Base-by-base conservation (phyloP, 2,888 invertebrate species). In the Apantesis nais region DNA sequence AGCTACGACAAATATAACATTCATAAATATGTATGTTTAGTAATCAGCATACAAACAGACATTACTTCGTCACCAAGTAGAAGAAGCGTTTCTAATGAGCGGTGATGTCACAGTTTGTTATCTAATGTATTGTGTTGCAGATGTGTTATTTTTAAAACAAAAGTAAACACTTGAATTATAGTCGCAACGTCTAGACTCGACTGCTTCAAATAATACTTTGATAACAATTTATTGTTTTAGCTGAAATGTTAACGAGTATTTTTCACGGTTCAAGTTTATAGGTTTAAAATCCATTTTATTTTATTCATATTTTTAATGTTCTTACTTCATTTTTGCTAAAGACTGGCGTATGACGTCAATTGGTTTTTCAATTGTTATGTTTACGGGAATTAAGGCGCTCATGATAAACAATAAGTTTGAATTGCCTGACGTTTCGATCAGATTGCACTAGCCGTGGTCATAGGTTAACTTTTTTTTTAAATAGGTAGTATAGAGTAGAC, bases 91-190 rank as follows among this genome's bases (percentile, higher is more conserved):
- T 79, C 73, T 81, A 71, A 73, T 71, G 66, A 75, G 55, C 52
- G 62, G 77, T 86, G 86, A 85, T 81, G 82, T 87, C 86, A 85
- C 72, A 66, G 48, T 44, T 63, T 80, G 70, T 74, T 79, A 76
- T 78, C 72, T 66, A 72, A 69, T 65, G 67, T 70, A 67, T 52
- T 65, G 73, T 31, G 64, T 52, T 61, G 58, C 61, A 29, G 62
- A 29, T 34, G 55, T 63, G 68, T 74, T 77, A 78, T 79, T 76
- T 78, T 74, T 78, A 78, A 71, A 72, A 70, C 64, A 62, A 80
- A 74, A 71, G 61, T 62, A 34, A n/a, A 67, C 66, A 67, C 44
- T 31, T 67, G 62, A 55, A 55, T 55, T 55, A 62, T 58, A 22
- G 29, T 58, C 22, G 25, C 25, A 25, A 37, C 39, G 75, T 74